Conservation (phyloP, 2,888 invertebrate species). For the Habroteleia sp. region DNA sequence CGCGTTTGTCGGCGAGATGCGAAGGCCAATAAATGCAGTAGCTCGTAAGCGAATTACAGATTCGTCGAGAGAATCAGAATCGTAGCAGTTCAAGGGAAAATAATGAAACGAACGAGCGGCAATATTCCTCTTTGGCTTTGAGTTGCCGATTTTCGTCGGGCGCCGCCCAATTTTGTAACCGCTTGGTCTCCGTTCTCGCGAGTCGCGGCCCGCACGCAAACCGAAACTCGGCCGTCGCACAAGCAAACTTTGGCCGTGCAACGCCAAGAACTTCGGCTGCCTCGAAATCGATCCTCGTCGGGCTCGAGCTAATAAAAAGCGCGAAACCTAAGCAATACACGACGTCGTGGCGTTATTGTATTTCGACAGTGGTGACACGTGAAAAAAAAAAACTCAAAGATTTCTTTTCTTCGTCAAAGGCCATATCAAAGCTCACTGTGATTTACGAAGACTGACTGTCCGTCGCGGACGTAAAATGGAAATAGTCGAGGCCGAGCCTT, state of each 20-base stretch:
- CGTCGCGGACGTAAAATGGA: constrained; percentile 67
- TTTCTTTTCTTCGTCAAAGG: constrained; percentile 71
- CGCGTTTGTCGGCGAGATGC: constrained; percentile 40
- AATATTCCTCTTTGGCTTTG: too few relatives aligned
- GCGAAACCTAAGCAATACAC: constrained; percentile 60
- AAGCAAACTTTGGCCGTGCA: constrained; percentile 37
- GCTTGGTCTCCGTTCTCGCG: too few relatives aligned
- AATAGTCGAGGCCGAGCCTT: constrained; percentile 53
- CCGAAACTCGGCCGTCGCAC: constrained; percentile 28
- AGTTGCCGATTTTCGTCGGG: too few relatives aligned
- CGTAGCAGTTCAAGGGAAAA: constrained; percentile 58
- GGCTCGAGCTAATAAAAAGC: constrained; percentile 56
- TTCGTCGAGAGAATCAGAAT: constrained; percentile 47
- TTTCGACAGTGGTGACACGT: constrained; percentile 56
- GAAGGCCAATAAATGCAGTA: constrained; percentile 48
- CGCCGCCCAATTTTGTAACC: too few relatives aligned
- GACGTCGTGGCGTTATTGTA: constrained; percentile 52
- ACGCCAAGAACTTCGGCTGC: constrained; percentile 35
- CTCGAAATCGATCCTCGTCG: constrained; percentile 59
- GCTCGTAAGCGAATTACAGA: constrained; percentile 60
- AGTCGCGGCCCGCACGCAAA: constrained; percentile 45
- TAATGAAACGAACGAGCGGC: constrained; percentile 40
- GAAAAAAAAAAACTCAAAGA: constrained; percentile 43
- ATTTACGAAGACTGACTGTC: constrained; percentile 79
- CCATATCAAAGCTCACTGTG: constrained; percentile 80